Evolutionary conservation across 2,888 invertebrate species (phyloP).

Genomic region (Augochlorella aurata): DNA sequence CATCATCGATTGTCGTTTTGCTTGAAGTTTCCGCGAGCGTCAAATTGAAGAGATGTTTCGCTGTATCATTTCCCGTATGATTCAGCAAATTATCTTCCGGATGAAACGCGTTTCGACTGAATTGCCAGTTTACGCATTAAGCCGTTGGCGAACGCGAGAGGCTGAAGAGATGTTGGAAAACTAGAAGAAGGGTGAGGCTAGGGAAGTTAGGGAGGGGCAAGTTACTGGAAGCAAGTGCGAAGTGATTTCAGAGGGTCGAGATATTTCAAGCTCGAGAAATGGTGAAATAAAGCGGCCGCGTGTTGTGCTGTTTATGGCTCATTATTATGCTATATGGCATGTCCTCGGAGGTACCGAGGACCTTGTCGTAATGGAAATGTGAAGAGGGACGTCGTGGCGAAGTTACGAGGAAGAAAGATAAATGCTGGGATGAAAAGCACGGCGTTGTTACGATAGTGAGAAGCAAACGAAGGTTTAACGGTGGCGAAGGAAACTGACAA

Average conservation of each 20-base stretch:
- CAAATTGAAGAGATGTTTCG: conserved; percentile 49
- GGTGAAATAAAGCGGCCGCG: conserved; percentile 65
- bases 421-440: conserved; percentile 33
- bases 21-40: not conserved
- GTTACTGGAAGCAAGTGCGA: conserved; percentile 56
- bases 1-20: not conserved
- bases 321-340: conserved; percentile 66
- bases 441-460: conserved; percentile 22
- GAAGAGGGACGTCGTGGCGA: conserved; percentile 45
- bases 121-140: conserved; percentile 53
- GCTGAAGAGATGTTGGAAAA: conserved; percentile 20
- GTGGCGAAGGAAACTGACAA: conserved; percentile 14
- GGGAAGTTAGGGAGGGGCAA: conserved; percentile 18
- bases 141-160: conserved; percentile 6
- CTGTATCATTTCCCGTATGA: conserved; percentile 44
- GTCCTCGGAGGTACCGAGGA: conserved; percentile 57
- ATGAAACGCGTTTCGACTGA: conserved; percentile 56
- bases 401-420: conserved; percentile 38
- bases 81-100: conserved; percentile 31
- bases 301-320: conserved; percentile 66
- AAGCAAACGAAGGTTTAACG: conserved; percentile 35
- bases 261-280: conserved; percentile 63
- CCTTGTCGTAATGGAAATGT: conserved; percentile 54
- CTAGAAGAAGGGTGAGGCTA: not conserved
- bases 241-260: conserved; percentile 66